These are phyloP conservation scores for Sebastiscus tertius DNA, from an alignment of 2,797 vertebrate genomes.

Conservation along the genomic window DNA sequence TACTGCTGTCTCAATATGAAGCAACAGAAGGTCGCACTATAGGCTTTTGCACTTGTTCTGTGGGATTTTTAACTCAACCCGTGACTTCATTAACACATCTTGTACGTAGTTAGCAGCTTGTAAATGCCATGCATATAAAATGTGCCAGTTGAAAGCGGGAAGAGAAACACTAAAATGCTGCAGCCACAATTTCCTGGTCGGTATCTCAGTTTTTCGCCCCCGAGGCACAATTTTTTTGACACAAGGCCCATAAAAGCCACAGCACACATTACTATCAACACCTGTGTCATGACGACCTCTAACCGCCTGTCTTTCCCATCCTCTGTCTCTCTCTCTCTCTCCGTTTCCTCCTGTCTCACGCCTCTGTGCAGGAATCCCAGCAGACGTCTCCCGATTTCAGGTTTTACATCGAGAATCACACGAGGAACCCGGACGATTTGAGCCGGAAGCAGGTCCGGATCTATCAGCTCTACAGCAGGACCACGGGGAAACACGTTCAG, in stretches of 20 bases:
- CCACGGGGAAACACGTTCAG: slow-evolving; percentile 86
- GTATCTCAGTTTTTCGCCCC: slow-evolving; percentile 51
- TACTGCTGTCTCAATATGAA: slow-evolving; percentile 51
- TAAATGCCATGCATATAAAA: slow-evolving; percentile 63
- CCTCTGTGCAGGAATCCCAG: slow-evolving; percentile 80
- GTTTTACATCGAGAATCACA: slow-evolving; percentile 88
- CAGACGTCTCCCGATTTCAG: slow-evolving; percentile 85
- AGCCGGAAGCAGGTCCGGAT: slow-evolving; percentile 86
- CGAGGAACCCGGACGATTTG: slow-evolving; percentile 83
- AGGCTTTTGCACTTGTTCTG: slow-evolving; percentile 53
- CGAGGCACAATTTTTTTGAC: slow-evolving; percentile 46
- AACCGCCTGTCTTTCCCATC: slow-evolving; percentile 22
- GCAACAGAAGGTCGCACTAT: slow-evolving; percentile 11
- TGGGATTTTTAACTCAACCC: slow-evolving; percentile 38
- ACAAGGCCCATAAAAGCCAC: slow-evolving; percentile 57
- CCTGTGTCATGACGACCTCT: slow-evolving; percentile 48
- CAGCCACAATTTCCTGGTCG: slow-evolving; percentile 48
- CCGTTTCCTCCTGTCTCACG: slow-evolving; percentile 18
- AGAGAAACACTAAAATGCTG: slow-evolving; percentile 45
- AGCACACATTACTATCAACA: slow-evolving; percentile 65
- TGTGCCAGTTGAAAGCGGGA: slow-evolving; percentile 36
- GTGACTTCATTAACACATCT: slow-evolving; percentile 56
- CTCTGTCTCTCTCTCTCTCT: not conserved
- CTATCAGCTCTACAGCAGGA: slow-evolving; percentile 88
- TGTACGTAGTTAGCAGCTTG: slow-evolving; percentile 58